phyloP scores from a whole-genome alignment of 2,113 vertebrate genomes.

The Salvator merianae region DNA sequence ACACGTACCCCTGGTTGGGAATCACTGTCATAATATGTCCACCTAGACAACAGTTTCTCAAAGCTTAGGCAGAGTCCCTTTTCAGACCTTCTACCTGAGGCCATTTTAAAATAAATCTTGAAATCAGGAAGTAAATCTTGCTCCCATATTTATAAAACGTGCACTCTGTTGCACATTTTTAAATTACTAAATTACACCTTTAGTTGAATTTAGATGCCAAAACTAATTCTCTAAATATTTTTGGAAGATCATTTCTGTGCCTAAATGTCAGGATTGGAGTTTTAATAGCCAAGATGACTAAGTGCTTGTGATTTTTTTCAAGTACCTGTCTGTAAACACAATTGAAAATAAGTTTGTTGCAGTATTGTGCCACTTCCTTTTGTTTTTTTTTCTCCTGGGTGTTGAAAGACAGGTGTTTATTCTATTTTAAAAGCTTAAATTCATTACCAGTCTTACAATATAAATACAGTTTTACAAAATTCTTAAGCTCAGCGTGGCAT shows the following conservation, averaged over 20 bases:
- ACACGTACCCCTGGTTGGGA: no score
- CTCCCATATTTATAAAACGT: background rate
- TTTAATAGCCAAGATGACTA: background rate
- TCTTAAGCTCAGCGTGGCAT: background rate
- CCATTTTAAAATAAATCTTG: no score
- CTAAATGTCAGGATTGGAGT: background rate
- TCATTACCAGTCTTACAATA: background rate
- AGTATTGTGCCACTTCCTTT: background rate
- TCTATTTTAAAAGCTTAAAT: background rate
- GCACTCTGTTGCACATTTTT: background rate
- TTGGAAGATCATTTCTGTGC: background rate
- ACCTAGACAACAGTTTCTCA: background rate
- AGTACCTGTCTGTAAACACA: background rate
- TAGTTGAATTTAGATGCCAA: background rate
- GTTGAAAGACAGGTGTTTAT: background rate
- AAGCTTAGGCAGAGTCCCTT: background rate
- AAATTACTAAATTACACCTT: background rate
- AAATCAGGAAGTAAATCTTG: background rate
- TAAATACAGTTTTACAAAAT: background rate
- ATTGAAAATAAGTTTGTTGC: background rate
- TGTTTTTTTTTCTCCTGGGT: no score
- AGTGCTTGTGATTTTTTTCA: background rate
- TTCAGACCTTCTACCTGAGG: background rate
- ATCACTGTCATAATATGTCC: no score
- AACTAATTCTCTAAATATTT: background rate